Evolutionary conservation across 2,888 invertebrate species (phyloP), one percentile per base, ranked within the genome.

Genomic region (Heliothis peltigera): DNA sequence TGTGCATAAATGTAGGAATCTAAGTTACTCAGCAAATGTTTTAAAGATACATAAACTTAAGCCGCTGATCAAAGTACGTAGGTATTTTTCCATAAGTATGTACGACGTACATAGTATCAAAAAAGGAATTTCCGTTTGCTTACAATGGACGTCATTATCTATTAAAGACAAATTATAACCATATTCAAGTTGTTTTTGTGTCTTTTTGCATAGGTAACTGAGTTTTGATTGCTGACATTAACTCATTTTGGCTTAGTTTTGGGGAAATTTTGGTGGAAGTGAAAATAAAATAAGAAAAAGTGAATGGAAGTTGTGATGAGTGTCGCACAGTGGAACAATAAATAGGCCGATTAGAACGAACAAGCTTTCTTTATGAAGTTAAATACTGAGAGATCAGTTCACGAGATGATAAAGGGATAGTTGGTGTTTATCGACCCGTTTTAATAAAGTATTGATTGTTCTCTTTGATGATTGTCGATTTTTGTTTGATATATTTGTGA

Each of bases 71-170:
- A 54, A 18, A 18, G 17, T 55, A 46, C n/a, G 28, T 51, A 59
- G 39, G 69, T 51, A 46, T 0, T 32, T 60, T 35, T 35, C 35
- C 15, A 35, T 4, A 51, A 69, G 22, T 39, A 22, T 43, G 8
- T 42, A 18, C 2, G 39, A 18, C 10, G 43, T 63, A 44, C 19
- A 8, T 39, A 32, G 28, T 32, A 7, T 22, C 47, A 25, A 57
- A 64, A 28, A 44, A 22, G 22, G 35, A 64, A 43, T 52, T 71
- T 42, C 32, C 46, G n/a, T 56, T 6, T 44, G 44, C n/a, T 54
- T 42, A 4, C n/a, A 22, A 48, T 7, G 49, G 42, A 35, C 57
- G 48, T 72, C 43, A 57, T 19, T 32, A 32, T 2, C 2, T 22
- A 32, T 39, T n/a, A 12, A 22, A 4, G 10, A 12, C 32, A 64